Percentiles rank a stretch among this genome's conserved stretches.
Evolutionary conservation across 2,797 vertebrate species (phyloP).

Genomic region (Ptychadena robeensis): DNA sequence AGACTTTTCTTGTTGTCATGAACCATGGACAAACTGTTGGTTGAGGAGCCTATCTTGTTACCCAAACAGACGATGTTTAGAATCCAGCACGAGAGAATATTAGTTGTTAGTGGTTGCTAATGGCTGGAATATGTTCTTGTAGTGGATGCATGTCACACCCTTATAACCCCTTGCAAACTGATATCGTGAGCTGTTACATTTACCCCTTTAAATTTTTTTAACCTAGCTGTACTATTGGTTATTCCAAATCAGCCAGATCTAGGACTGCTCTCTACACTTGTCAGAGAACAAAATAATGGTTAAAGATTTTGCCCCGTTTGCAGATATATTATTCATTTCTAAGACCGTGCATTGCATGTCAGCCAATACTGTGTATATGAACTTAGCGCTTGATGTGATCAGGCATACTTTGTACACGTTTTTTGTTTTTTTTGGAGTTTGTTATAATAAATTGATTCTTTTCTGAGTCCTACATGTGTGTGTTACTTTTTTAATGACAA

Average conservation of each 20-base stretch:
- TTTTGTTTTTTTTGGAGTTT: slow-evolving; percentile 44
- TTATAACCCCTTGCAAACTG: neutral
- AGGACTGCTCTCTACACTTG: neutral
- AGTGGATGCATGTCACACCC: neutral
- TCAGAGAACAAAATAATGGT: neutral
- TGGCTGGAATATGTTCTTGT: no score
- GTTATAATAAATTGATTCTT: slow-evolving; percentile 44
- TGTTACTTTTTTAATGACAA: neutral
- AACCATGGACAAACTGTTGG: no score
- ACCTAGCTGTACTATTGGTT: no score
- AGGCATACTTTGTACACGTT: slow-evolving; percentile 26
- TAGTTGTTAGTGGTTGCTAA: no score
- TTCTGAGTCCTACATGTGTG: neutral
- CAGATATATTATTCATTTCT: neutral
- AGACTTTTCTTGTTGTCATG: no score
- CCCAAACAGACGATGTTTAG: no score
- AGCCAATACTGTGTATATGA: slow-evolving; percentile 10
- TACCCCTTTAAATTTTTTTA: no score
- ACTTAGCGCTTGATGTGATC: slow-evolving; percentile 16
- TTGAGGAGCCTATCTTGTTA: no score
- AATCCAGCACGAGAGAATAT: no score
- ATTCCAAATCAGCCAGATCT: neutral
- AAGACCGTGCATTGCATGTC: slow-evolving; percentile 18
- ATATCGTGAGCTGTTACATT: neutral
- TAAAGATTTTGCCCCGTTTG: slow-evolving; percentile 1